A percentile compares a stretch with the other conserved stretches of the same genome.
Evolutionary conservation across 2,113 vertebrate genomes (phyloP).

Genomic region (Caracal caracal): DNA sequence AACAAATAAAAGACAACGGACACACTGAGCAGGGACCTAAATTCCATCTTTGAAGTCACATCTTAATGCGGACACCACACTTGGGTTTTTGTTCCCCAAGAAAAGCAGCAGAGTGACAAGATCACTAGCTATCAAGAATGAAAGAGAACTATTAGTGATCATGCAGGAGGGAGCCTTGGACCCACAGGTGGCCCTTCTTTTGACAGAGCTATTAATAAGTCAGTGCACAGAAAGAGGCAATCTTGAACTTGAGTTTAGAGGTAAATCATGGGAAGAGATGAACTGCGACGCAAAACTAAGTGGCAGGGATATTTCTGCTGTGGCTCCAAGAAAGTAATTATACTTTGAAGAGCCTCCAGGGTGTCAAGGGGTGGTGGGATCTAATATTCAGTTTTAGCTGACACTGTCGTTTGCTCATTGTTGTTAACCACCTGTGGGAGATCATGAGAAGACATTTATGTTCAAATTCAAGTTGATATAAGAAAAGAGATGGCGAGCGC

Average conservation of each 20-base stretch:
- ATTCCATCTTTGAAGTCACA: no score
- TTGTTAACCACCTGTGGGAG: fast-evolving
- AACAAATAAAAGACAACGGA: neutral
- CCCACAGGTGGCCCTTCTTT: fast-evolving
- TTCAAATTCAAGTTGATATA: neutral
- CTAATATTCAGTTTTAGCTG: neutral
- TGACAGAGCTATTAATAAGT: neutral
- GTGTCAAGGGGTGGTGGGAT: neutral
- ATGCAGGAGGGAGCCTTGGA: neutral
- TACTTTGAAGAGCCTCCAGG: fast-evolving
- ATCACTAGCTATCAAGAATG: neutral
- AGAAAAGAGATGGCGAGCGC: neutral
- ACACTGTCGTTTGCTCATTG: fast-evolving
- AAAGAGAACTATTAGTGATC: neutral
- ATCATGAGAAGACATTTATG: neutral
- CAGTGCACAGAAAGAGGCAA: neutral
- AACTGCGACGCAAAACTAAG: fast-evolving
- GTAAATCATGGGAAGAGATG: neutral
- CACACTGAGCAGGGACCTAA: neutral
- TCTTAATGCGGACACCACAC: neutral
- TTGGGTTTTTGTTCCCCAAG: neutral
- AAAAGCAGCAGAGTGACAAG: neutral
- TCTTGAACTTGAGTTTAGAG: neutral
- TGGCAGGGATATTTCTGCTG: neutral
- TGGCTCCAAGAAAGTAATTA: neutral